Base-by-base conservation (phyloP, 2,888 invertebrate species). In the Dichetophora obliterata region DNA sequence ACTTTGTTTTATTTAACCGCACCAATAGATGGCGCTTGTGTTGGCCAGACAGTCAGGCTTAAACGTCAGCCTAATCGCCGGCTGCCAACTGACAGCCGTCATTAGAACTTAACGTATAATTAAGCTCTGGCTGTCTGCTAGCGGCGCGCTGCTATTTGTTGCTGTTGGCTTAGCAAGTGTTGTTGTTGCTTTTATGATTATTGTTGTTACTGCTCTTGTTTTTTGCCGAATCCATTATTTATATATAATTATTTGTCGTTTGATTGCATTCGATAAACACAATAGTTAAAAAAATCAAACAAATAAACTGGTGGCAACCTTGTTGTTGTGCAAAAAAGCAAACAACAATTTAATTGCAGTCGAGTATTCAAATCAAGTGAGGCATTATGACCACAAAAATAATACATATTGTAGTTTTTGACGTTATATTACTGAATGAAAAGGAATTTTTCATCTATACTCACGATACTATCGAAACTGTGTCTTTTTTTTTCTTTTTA, bases 51-150 rank as follows among this genome's bases (percentile, higher is more conserved):
- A 59, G 22, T 22, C 43, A 27, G 70, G 31, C 48, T 66, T 34
- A 66, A 66, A 66, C 66, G 66, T 57, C 70, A 31, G 34, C 54
- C 54, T n/a, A 59, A 59, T 24, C 59, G n/a, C 19, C 34, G 34
- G 72, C 50, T 72, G 72, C 19, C 72, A 70, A 24, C 70, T 70
- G 66, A 54, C 54, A 73, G 73, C 73, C 59, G 63, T 73, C 73
- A 63, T 37, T 71, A 54, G 70, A 54, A 22, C 70, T 31, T 70
- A 34, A 34, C 48, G 16, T 43, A 71, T 57, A 71, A 71, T 57
- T 59, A 71, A 71, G 37, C 19, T 24, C 37, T 37, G 43, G 24
- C 59, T n/a, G 37, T 37, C 37, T 37, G 37, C 37, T 37, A 8
- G 5, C 37, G 37, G 37, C 37, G 4, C 1, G 37, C 37, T 5